Conservation (phyloP, 1,140 invertebrate genomes). For the Oppia nitens region DNA sequence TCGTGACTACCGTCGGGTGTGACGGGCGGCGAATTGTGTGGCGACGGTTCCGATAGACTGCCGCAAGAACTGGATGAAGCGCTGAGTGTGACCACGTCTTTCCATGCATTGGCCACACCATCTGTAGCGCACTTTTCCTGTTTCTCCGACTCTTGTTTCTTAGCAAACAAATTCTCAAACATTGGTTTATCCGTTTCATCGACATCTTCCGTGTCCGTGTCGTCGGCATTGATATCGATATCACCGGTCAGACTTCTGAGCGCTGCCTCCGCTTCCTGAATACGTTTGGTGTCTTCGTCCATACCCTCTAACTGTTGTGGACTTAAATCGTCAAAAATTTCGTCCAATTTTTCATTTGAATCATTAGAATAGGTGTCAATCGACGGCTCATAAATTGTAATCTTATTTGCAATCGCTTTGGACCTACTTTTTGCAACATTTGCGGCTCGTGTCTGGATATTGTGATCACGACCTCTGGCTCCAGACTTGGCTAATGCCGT, state of each 20-base stretch:
- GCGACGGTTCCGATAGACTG: slow-evolving; percentile 17
- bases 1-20: slow-evolving; percentile 7
- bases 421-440: no score
- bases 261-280: slow-evolving; percentile 66
- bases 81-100: slow-evolving; percentile 45
- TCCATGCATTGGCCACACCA: slow-evolving; percentile 27
- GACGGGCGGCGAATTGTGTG: slow-evolving; percentile 12
- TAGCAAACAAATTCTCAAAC: slow-evolving; percentile 67
- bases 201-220: background rate
- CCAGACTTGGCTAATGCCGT: no score
- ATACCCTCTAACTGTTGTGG: slow-evolving; percentile 22
- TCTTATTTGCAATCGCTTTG: no score
- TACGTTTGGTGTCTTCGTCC: slow-evolving; percentile 54
- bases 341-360: no score
- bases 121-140: slow-evolving; percentile 9
- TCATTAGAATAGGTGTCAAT: no score
- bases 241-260: slow-evolving; percentile 56
- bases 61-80: slow-evolving; percentile 25
- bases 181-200: slow-evolving; percentile 51
- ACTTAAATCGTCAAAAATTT: no score
- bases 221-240: background rate
- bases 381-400: no score
- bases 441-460: no score
- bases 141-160: slow-evolving; percentile 35
- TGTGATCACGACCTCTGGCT: no score